These are phyloP conservation scores for Whitmania pigra DNA, from an alignment of 1,140 invertebrate species.

Conservation along the genomic window DNA sequence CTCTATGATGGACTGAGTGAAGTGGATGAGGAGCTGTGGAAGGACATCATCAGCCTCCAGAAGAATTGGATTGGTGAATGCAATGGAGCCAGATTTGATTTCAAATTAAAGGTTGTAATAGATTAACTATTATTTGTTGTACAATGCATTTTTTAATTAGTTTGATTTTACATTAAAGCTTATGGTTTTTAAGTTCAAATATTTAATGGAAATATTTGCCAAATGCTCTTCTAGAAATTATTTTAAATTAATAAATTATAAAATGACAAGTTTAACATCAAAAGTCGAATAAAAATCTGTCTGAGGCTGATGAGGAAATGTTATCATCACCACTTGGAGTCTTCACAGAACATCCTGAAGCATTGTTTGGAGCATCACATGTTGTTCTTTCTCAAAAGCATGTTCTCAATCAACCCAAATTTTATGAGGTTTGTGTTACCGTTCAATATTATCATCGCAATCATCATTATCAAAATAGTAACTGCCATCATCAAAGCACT, in stretches of 20 bases:
- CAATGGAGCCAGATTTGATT: constrained; percentile 62
- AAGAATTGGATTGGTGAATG: constrained; percentile 90
- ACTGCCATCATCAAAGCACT: too few species aligned
- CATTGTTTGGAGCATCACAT: constrained; percentile 52
- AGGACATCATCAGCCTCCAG: constrained; percentile 77
- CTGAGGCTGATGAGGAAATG: too few species aligned
- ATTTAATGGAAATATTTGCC: too few species aligned
- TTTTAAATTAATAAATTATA: too few species aligned
- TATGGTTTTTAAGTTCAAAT: too few species aligned
- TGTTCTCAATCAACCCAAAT: constrained; percentile 30
- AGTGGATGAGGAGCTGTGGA: constrained; percentile 47
- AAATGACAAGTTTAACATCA: too few species aligned
- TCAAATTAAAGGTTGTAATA: constrained; percentile 51
- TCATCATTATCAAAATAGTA: too few species aligned
- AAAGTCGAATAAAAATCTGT: too few species aligned
- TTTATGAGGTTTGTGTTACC: constrained; percentile 17
- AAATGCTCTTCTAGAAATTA: too few species aligned
- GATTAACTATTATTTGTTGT: constrained; percentile 12
- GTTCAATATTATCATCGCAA: too few species aligned
- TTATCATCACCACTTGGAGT: constrained; percentile 35
- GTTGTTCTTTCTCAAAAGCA: constrained; percentile 42
- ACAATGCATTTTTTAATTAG: background rate
- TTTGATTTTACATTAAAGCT: too few species aligned
- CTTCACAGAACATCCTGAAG: constrained; percentile 67
- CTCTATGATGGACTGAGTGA: constrained; percentile 59